Conservation (phyloP, 2,797 vertebrate species). For the Sardinella longiceps region DNA sequence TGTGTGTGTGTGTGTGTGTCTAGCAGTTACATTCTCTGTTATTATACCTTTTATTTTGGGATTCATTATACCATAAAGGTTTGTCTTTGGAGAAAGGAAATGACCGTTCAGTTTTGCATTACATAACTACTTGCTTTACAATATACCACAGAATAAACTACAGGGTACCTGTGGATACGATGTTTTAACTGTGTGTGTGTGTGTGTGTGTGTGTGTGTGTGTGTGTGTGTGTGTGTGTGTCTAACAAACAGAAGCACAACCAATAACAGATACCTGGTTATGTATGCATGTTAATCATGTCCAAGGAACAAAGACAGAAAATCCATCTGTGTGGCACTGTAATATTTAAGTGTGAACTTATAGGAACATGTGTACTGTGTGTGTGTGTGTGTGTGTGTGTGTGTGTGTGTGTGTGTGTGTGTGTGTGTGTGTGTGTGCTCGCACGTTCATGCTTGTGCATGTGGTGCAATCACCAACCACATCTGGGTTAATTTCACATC, state of each 20-base stretch:
- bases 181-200: neutral
- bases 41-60: neutral
- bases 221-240: neutral
- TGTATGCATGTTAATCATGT: neutral
- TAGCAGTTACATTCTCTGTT: neutral
- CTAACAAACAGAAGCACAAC: neutral
- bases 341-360: too few species aligned
- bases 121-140: neutral
- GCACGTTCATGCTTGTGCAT: too few species aligned
- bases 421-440: neutral
- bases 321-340: neutral
- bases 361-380: neutral
- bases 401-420: neutral
- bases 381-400: neutral
- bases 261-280: neutral
- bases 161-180: neutral
- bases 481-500: conserved; percentile 1
- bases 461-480: neutral
- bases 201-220: neutral
- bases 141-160: neutral
- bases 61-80: neutral
- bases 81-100: neutral
- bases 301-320: neutral
- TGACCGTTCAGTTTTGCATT: neutral
- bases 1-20: neutral